Percentiles rank a stretch among this genome's conserved stretches.
Conservation (phyloP, 2,797 vertebrate genomes). For the Propithecus perrieri region DNA sequence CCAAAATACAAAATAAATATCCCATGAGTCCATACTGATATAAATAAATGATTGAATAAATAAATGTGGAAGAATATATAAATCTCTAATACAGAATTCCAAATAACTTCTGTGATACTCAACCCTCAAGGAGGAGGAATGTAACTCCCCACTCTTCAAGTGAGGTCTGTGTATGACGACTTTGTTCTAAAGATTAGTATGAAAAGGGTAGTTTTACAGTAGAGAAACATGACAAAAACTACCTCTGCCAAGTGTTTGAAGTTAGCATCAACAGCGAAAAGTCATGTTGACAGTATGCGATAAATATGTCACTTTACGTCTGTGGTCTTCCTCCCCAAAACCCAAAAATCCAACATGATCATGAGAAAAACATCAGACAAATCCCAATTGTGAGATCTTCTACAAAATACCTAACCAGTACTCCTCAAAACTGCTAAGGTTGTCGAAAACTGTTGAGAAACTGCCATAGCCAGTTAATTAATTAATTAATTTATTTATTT, state of each 20-base stretch:
- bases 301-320: neutral
- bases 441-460: constrained; percentile 1
- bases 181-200: neutral
- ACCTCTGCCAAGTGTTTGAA: too few relatives aligned
- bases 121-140: neutral
- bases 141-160: neutral
- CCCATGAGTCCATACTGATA: too few relatives aligned
- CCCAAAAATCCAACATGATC: neutral
- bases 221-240: neutral
- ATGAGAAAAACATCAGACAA: neutral
- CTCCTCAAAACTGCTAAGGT: neutral
- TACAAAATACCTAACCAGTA: neutral
- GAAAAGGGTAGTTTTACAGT: neutral
- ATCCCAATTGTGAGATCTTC: neutral
- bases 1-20: too few relatives aligned
- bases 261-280: neutral
- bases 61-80: neutral
- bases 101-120: neutral
- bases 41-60: too few relatives aligned
- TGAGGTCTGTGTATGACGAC: neutral
- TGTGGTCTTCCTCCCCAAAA: neutral
- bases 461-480: neutral
- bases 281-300: neutral
- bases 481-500: too few relatives aligned
- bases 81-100: neutral